Evolutionary conservation across 2,888 invertebrate species (phyloP).

Genomic region (Carcina quercana): DNA sequence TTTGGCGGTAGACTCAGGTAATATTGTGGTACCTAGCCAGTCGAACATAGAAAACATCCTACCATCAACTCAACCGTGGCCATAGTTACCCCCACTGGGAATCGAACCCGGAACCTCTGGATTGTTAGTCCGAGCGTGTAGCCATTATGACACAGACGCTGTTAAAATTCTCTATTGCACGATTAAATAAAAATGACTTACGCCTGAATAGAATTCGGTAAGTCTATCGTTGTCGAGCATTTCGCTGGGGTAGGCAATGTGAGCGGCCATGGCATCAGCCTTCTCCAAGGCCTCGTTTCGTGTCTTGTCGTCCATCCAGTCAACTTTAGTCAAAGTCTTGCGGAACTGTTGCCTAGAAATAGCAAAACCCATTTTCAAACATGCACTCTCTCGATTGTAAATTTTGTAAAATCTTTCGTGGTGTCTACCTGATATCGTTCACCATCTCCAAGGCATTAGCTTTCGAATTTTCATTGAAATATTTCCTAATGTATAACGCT

Average conservation of each 20-base stretch:
- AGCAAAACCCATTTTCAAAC: background rate
- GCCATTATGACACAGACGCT: too few relatives aligned
- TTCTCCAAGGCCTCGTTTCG: constrained; percentile 84
- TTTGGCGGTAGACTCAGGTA: too few relatives aligned
- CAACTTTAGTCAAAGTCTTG: constrained; percentile 83
- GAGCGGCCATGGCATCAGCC: constrained; percentile 87
- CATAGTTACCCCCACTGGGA: too few relatives aligned
- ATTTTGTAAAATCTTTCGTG: too few relatives aligned
- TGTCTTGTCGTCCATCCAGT: constrained; percentile 95
- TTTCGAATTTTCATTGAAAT: constrained; percentile 90
- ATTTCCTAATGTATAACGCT: constrained; percentile 89
- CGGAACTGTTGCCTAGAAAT: constrained; percentile 78
- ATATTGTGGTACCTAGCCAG: too few relatives aligned
- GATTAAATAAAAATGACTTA: too few relatives aligned
- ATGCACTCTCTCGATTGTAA: too few relatives aligned
- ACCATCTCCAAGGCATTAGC: constrained; percentile 92
- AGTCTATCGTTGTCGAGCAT: constrained; percentile 87
- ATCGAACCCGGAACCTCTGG: too few relatives aligned
- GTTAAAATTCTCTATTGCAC: too few relatives aligned
- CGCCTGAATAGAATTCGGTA: constrained; percentile 84
- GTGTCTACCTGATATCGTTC: constrained; percentile 83
- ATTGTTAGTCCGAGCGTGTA: too few relatives aligned
- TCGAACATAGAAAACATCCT: too few relatives aligned
- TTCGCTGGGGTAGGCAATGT: constrained; percentile 95
- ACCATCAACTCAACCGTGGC: too few relatives aligned